These are phyloP conservation scores for Microcebus lehilahytsara DNA, from an alignment of 2,113 vertebrate species.

Conservation along the genomic window DNA sequence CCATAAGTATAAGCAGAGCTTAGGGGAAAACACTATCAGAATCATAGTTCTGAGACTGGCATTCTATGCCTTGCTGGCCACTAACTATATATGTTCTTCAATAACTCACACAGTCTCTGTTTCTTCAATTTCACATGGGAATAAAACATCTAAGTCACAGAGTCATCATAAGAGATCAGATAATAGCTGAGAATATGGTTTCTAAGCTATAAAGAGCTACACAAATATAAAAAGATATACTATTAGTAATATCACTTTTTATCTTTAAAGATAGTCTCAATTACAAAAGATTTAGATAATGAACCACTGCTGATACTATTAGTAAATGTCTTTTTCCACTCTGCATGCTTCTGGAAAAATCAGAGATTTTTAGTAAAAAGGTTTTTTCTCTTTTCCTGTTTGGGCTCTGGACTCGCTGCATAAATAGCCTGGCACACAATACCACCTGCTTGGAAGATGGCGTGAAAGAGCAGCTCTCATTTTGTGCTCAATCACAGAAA, in stretches of 20 bases:
- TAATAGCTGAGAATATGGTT: background rate
- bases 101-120: background rate
- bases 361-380: background rate
- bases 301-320: background rate
- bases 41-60: background rate
- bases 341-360: background rate
- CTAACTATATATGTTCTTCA: background rate
- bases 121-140: background rate
- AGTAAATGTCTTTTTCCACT: background rate
- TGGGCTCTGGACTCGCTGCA: constrained; percentile 39
- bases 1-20: background rate
- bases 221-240: background rate
- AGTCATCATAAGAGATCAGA: background rate
- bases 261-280: constrained; percentile 48
- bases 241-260: background rate
- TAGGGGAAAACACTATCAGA: background rate
- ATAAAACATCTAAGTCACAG: background rate
- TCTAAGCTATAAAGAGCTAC: background rate
- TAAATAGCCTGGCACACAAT: constrained; percentile 63
- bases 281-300: background rate
- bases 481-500: constrained; percentile 78
- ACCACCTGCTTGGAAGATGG: constrained; percentile 65
- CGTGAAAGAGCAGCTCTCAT: constrained; percentile 65
- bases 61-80: background rate
- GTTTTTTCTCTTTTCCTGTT: background rate